A percentile compares a stretch with the other conserved stretches of the same genome.
These are phyloP conservation scores for Rhagium mordax DNA, from an alignment of 2,888 invertebrate genomes.

Conservation along the genomic window DNA sequence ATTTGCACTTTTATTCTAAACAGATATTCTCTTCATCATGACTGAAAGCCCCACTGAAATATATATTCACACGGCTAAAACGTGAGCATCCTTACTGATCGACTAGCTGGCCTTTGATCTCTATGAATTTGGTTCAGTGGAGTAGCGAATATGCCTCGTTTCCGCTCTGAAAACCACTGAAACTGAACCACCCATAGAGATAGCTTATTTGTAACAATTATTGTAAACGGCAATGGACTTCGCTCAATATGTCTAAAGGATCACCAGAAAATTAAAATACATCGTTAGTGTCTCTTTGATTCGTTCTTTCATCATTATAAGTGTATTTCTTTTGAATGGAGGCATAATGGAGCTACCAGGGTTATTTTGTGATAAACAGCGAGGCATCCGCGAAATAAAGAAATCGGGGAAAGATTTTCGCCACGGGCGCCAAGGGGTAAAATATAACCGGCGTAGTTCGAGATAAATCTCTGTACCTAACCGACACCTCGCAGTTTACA, in stretches of 20 bases:
- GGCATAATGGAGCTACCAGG: no score
- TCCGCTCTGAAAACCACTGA: constrained; percentile 10
- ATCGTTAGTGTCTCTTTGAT: not conserved
- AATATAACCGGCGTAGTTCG: not conserved
- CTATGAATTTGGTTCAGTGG: constrained; percentile 14
- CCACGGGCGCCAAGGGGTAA: not conserved
- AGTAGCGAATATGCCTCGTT: constrained; percentile 3
- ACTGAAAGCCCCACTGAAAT: not conserved
- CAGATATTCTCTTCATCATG: not conserved
- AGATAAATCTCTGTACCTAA: not conserved
- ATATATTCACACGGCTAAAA: not conserved
- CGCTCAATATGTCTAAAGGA: not conserved
- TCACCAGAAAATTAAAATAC: not conserved
- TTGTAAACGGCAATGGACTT: not conserved
- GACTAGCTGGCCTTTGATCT: constrained; percentile 15
- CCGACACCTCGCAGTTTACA: not conserved
- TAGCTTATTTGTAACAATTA: not conserved
- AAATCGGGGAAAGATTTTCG: not conserved
- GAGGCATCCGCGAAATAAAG: not conserved
- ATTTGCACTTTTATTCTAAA: not conserved
- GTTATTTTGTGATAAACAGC: not conserved
- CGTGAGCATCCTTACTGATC: not conserved
- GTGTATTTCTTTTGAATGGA: no score
- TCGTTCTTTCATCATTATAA: not conserved
- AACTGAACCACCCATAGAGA: not conserved